These are phyloP conservation scores for Osmerus eperlanus DNA, from an alignment of 2,113 vertebrate species.

Conservation along the genomic window DNA sequence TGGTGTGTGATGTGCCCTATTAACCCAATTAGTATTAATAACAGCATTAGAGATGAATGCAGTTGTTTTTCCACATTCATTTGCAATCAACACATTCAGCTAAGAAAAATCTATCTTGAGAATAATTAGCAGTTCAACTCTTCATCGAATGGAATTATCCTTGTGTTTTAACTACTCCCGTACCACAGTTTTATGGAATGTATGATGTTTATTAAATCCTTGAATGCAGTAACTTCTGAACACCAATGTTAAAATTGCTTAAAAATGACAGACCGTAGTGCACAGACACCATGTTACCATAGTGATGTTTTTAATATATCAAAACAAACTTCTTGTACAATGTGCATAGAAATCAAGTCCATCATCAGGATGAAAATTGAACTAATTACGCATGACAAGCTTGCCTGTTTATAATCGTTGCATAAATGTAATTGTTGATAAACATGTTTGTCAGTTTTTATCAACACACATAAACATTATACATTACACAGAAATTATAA, in stretches of 20 bases:
- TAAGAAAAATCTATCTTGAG: constrained; percentile 45
- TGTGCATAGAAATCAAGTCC: neutral
- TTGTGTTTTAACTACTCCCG: constrained; percentile 26
- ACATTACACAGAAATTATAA: too few species aligned
- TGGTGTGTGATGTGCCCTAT: constrained; percentile 41
- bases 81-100: constrained; percentile 45
- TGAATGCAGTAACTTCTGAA: too few species aligned
- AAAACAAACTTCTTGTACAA: neutral
- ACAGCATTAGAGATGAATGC: constrained; percentile 38
- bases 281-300: constrained; percentile 3
- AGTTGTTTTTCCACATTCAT: constrained; percentile 27
- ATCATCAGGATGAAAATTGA: too few species aligned
- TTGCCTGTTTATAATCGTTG: too few species aligned
- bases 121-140: constrained; percentile 49
- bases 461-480: too few species aligned
- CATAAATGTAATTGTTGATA: too few species aligned
- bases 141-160: constrained; percentile 47
- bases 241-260: too few species aligned
- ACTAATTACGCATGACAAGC: too few species aligned
- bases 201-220: too few species aligned
- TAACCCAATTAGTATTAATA: constrained; percentile 35
- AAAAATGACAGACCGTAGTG: too few species aligned
- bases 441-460: too few species aligned
- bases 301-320: constrained; percentile 5
- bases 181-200: neutral